Evolutionary conservation across 1,140 invertebrate species (phyloP), one percentile per base, ranked within the genome.

Genomic region (Heliconius hewitsoni): DNA sequence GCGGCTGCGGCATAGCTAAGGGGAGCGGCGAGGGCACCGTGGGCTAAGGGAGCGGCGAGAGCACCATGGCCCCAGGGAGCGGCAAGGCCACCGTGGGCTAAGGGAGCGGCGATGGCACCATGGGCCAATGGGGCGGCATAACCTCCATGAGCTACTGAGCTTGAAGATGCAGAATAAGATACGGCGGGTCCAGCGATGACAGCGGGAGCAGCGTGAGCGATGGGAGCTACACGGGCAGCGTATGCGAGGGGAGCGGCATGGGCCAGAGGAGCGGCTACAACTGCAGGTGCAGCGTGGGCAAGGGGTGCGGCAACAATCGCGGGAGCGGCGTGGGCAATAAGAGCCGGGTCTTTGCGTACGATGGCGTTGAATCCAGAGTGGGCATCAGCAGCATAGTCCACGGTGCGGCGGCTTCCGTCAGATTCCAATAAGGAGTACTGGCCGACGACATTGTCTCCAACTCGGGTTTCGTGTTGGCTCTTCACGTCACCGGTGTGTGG

Each of bases 381-480:
- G 13, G 89, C 87, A 81, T 94, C 91, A 79, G 94, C 94, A 46
- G 95, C 91, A 82, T 95, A 95, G 85, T 95, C 93, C 3, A 95
- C 95, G 39, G 91, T 95, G 50, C 95, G 89, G 84, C 91, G 92
- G 71, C 91, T 90, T 77, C 95, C 95, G 78, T 95, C 95, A 57
- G 95, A 93, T 73, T 95, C 95, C 73, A 94, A 82, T 13, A 95
- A 87, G 11, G 93, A 92, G 87, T 95, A 95, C 79, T 91, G 89
- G 73, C 96, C 96, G 77, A 94, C 92, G 13, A 96, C 96, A 55
- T 93, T 83, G 86, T 96, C 95, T 0, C 96, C 96, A 79, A 94
- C 88, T 55, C 95, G 89, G 76, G 89, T 93, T 89, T 95, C 95
- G 74, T 95, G 89, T 79, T 95, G 94, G 81, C 90, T 91, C 90